phyloP scores from a whole-genome alignment of 2,113 vertebrate genomes.

The Pachycephala philippinensis region DNA sequence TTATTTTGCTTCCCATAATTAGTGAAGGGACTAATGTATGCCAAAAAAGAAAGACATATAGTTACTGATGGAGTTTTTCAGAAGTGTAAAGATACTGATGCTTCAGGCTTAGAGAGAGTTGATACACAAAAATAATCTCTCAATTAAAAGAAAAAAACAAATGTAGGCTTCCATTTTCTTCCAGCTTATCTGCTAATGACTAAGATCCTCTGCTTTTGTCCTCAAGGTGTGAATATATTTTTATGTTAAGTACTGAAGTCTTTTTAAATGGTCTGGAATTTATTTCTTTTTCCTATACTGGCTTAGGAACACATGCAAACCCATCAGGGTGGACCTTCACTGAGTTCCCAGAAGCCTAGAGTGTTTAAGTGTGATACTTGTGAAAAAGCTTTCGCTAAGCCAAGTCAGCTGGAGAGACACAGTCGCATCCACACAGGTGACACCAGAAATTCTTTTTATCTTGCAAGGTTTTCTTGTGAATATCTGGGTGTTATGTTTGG shows the following conservation, averaged over 20 bases:
- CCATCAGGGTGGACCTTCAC: slow-evolving; percentile 89
- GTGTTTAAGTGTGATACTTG: slow-evolving; percentile 90
- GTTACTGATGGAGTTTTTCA: neutral
- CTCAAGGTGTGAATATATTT: neutral
- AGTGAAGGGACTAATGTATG: neutral
- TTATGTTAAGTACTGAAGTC: neutral
- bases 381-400: slow-evolving; percentile 94
- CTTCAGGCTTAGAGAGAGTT: neutral
- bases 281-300: neutral
- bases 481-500: neutral
- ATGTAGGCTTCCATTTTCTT: neutral
- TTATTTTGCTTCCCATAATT: neutral
- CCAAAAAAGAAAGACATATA: neutral
- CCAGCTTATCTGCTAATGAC: neutral
- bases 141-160: neutral
- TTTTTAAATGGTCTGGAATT: neutral
- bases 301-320: slow-evolving; percentile 91
- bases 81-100: neutral
- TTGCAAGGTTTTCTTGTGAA: neutral
- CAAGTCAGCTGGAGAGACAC: slow-evolving; percentile 95
- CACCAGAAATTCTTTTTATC: neutral
- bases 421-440: slow-evolving; percentile 96
- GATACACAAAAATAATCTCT: neutral
- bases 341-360: slow-evolving; percentile 90
- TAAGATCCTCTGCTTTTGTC: neutral